phyloP scores from a whole-genome alignment of 2,888 invertebrate species.

The Tenthredo notha region DNA sequence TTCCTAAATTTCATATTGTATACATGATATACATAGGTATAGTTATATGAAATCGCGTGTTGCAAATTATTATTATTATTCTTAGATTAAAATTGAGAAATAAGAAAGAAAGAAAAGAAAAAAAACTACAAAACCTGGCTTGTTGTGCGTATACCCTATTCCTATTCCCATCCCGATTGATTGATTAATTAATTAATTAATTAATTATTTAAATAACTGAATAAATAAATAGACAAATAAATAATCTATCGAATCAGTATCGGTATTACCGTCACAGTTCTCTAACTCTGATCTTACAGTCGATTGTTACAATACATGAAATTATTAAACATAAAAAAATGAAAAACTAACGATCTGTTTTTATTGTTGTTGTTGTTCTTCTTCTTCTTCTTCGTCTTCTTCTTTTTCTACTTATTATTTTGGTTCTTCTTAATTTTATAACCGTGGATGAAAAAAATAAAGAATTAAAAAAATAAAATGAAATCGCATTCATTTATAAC shows the following conservation, averaged over 20 bases:
- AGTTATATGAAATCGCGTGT: constrained; percentile 11
- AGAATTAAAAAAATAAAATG: not conserved
- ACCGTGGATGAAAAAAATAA: not conserved
- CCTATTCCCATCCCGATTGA: not conserved
- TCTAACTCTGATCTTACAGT: not conserved
- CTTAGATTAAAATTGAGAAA: not conserved
- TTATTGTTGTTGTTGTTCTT: not conserved
- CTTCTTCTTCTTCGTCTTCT: not conserved
- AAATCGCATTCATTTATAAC: not conserved
- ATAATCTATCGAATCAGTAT: not conserved
- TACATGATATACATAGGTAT: not conserved
- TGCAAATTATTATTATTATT: constrained; percentile 30
- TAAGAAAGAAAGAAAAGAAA: not conserved
- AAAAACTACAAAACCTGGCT: not conserved
- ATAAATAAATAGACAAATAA: no score
- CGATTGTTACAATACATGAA: not conserved
- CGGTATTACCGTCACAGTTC: not conserved
- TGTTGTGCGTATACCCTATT: not conserved
- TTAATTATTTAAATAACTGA: no score
- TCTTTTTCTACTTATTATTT: not conserved
- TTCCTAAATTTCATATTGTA: not conserved
- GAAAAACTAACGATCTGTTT: not conserved
- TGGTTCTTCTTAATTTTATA: not conserved
- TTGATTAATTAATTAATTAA: not conserved
- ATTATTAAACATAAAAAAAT: not conserved